These are phyloP conservation scores for Siphamia tubifer DNA, from an alignment of 2,113 vertebrate species.

Conservation along the genomic window DNA sequence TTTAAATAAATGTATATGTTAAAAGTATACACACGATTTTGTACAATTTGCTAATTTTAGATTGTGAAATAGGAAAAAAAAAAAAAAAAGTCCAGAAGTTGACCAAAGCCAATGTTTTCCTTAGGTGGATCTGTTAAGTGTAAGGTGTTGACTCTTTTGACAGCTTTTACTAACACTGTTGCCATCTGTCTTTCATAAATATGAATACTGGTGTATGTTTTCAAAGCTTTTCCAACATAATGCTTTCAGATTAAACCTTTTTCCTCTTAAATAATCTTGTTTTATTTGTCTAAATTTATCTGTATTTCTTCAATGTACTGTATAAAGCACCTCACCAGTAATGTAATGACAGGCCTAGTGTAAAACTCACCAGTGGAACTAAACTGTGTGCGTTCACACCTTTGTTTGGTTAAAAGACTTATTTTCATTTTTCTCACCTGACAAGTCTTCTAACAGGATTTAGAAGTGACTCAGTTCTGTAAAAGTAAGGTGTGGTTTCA, in stretches of 20 bases:
- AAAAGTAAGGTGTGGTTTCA: conserved; percentile 53
- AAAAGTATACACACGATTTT: no score
- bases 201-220: background rate
- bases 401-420: background rate
- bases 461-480: conserved; percentile 46
- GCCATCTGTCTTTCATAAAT: background rate
- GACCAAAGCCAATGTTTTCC: background rate
- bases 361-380: background rate
- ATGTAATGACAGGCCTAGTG: background rate
- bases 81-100: background rate
- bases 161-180: background rate
- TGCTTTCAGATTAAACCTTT: background rate
- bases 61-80: conserved; percentile 10
- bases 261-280: background rate
- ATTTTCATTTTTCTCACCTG: conserved; percentile 5
- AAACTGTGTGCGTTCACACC: background rate
- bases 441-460: conserved; percentile 29
- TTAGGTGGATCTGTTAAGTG: background rate
- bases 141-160: conserved; percentile 20
- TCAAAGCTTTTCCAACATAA: no score
- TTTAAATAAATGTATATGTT: no score
- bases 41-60: background rate
- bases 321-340: background rate
- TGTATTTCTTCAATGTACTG: background rate
- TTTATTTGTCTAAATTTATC: background rate